phyloP scores from a whole-genome alignment of 2,113 vertebrate genomes.

The Pomatorhinus ruficollis region DNA sequence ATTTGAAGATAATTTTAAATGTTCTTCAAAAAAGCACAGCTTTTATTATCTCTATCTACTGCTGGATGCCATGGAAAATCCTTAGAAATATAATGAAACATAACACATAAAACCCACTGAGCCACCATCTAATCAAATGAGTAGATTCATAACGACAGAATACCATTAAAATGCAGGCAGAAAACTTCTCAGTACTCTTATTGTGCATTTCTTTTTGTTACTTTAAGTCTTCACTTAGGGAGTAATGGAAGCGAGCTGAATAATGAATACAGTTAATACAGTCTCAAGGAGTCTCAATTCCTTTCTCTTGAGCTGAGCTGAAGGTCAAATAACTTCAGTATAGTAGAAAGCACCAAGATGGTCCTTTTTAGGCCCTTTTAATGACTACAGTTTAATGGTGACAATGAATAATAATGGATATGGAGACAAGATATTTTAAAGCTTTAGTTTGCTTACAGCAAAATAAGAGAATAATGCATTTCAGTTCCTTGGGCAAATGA shows the following conservation, averaged over 20 bases:
- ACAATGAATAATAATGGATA: not conserved
- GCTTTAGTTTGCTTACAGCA: not conserved
- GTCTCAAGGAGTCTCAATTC: slow-evolving; percentile 1
- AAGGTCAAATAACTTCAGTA: slow-evolving; percentile 28
- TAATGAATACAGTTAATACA: slow-evolving; percentile 40
- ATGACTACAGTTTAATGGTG: not conserved
- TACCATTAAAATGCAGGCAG: slow-evolving; percentile 2
- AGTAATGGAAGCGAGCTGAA: not conserved
- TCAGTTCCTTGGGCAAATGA: not conserved
- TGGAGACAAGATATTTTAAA: not conserved
- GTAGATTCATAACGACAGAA: not conserved
- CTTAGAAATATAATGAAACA: slow-evolving; percentile 31
- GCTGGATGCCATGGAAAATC: not conserved
- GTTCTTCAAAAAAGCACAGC: not conserved
- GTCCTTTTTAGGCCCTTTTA: not conserved
- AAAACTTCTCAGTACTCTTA: not conserved
- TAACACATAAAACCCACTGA: not conserved
- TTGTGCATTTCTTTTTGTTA: slow-evolving; percentile 7
- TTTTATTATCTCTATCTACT: not conserved
- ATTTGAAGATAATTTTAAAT: not conserved
- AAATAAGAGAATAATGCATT: slow-evolving; percentile 1
- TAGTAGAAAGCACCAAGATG: not conserved
- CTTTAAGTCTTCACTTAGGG: slow-evolving; percentile 16
- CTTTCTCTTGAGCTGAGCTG: slow-evolving; percentile 2
- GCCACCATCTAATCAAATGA: slow-evolving; percentile 13